phyloP scores from a whole-genome alignment of 2,113 vertebrate genomes.

The Eulemur macaco region DNA sequence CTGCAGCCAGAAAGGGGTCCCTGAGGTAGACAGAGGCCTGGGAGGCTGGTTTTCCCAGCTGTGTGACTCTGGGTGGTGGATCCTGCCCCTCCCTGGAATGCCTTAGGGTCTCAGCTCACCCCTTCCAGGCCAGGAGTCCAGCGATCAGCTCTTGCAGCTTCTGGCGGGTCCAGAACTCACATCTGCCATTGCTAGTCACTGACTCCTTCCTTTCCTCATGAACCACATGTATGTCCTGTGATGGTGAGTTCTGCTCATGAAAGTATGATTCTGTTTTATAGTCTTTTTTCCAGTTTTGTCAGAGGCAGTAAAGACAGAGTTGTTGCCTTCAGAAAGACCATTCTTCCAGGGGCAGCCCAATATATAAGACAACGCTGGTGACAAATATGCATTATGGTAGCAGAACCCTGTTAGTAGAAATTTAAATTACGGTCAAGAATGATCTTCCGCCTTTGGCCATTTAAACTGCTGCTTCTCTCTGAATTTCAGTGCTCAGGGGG shows the following conservation, averaged over 20 bases:
- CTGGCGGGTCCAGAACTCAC: not conserved
- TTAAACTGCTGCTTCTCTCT: not conserved
- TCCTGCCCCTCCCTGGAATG: not conserved
- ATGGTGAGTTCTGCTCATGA: not conserved
- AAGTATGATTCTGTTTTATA: not conserved
- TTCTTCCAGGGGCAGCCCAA: not conserved
- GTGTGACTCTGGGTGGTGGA: not conserved
- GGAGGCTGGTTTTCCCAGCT: not conserved
- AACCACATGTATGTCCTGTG: not conserved
- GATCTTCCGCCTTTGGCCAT: not conserved
- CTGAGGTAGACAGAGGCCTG: not conserved
- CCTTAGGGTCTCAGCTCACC: not conserved
- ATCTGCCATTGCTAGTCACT: not conserved
- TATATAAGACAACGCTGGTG: not conserved
- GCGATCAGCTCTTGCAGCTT: not conserved
- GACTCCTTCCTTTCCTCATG: not conserved
- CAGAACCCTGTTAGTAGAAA: not conserved
- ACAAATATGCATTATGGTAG: not conserved
- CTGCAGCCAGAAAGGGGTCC: not conserved
- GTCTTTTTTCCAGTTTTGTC: not conserved
- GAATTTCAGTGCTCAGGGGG: not conserved
- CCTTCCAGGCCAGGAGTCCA: not conserved
- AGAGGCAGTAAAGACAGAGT: slow-evolving; percentile 14
- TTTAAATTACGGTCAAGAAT: not conserved
- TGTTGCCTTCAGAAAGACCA: slow-evolving; percentile 12